Conservation (phyloP, 1,140 invertebrate species). For the Drosophila chauvacae region DNA sequence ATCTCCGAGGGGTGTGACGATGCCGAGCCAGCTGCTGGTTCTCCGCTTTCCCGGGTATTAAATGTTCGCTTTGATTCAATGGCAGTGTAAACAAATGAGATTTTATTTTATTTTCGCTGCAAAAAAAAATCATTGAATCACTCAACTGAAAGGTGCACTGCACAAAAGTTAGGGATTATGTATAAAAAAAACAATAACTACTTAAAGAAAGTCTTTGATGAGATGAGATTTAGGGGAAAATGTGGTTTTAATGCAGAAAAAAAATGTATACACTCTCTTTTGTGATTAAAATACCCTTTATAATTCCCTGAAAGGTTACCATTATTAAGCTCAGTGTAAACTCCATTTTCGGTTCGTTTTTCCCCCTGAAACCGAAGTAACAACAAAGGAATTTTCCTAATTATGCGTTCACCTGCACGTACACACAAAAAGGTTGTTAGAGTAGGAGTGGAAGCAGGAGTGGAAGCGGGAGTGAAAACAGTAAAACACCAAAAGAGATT, state of each 20-base stretch:
- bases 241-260: too few relatives aligned
- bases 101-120: conserved; percentile 18
- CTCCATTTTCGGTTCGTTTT: conserved; percentile 10
- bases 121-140: conserved; percentile 16
- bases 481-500: conserved; percentile 9
- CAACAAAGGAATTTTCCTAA: conserved; percentile 76
- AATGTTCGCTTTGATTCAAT: conserved; percentile 51
- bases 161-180: background rate
- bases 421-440: conserved; percentile 23
- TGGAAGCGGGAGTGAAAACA: background rate
- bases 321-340: conserved; percentile 5
- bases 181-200: background rate
- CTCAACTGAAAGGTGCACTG: conserved; percentile 18
- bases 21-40: background rate
- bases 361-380: conserved; percentile 11
- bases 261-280: too few relatives aligned
- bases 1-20: background rate
- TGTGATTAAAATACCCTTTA: background rate
- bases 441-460: background rate
- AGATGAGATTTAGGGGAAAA: background rate
- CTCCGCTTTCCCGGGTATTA: conserved; percentile 19
- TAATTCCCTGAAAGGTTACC: background rate
- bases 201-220: background rate
- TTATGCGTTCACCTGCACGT: conserved; percentile 76
- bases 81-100: conserved; percentile 46